phyloP scores from a whole-genome alignment of 2,113 vertebrate species.

The Deroptyus accipitrinus region DNA sequence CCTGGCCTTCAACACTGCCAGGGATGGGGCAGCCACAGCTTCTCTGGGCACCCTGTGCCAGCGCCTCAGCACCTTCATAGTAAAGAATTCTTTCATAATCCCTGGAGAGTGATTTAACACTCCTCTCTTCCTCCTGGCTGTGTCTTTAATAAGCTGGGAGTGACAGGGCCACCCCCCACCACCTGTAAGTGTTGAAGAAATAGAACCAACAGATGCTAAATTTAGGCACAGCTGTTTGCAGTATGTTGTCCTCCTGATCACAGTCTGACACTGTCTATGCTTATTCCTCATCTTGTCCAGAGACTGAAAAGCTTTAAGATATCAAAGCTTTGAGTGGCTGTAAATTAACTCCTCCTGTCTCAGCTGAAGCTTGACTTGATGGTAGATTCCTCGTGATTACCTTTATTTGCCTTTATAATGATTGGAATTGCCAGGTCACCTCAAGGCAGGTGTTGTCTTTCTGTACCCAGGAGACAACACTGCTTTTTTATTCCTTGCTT shows the following conservation, averaged over 20 bases:
- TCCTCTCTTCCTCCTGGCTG: not conserved
- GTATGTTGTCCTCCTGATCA: constrained; percentile 22
- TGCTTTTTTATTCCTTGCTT: not conserved
- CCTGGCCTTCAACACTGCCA: not conserved
- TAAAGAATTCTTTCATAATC: not conserved
- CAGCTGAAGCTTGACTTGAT: not conserved
- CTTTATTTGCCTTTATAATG: not conserved
- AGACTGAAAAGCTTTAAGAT: constrained; percentile 43
- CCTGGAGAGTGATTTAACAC: not conserved
- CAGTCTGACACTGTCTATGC: constrained; percentile 43
- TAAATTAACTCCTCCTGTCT: constrained; percentile 39
- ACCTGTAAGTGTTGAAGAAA: not conserved
- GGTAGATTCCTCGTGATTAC: not conserved
- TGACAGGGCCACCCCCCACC: not conserved
- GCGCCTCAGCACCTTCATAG: not conserved
- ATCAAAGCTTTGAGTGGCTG: constrained; percentile 27
- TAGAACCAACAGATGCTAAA: constrained; percentile 52
- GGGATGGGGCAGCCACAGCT: not conserved
- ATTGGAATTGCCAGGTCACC: not conserved
- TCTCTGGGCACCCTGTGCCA: not conserved
- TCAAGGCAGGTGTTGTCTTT: not conserved
- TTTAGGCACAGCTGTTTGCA: constrained; percentile 42
- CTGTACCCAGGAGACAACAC: not conserved
- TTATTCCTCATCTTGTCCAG: constrained; percentile 44
- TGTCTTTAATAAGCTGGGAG: constrained; percentile 28